phyloP scores from a whole-genome alignment of 2,888 invertebrate genomes.

The Vanessa cardui region DNA sequence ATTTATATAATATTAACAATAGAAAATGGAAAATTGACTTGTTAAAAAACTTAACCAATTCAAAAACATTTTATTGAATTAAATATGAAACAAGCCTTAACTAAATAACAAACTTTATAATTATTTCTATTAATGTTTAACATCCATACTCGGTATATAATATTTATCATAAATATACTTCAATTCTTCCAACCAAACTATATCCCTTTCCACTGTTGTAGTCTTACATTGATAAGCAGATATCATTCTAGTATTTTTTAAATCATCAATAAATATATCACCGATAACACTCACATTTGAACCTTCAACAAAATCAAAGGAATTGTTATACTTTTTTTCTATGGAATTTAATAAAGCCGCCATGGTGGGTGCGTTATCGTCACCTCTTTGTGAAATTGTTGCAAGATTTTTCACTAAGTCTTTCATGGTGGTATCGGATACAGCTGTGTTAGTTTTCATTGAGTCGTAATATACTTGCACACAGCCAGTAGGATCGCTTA shows the following conservation, averaged over 20 bases:
- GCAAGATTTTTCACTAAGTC: conserved; percentile 56
- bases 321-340: conserved; percentile 48
- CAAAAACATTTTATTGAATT: too few species aligned
- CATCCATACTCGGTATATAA: conserved; percentile 51
- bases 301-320: conserved; percentile 57
- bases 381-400: conserved; percentile 52
- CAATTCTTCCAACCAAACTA: conserved; percentile 74
- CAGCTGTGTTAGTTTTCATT: conserved; percentile 57
- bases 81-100: too few species aligned
- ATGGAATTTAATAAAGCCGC: conserved; percentile 60
- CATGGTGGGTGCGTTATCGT: conserved; percentile 60
- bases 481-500: conserved; percentile 70
- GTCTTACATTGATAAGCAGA: conserved; percentile 63
- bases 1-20: too few species aligned
- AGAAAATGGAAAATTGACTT: too few species aligned
- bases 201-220: conserved; percentile 61
- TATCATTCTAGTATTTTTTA: conserved; percentile 59
- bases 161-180: conserved; percentile 70
- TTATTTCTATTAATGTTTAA: not conserved
- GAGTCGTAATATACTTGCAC: conserved; percentile 66
- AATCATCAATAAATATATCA: conserved; percentile 69
- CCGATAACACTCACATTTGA: conserved; percentile 62
- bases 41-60: too few species aligned
- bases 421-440: conserved; percentile 51
- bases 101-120: too few species aligned